Conservation (phyloP, 2,888 invertebrate species). For the Eupithecia tripunctaria region DNA sequence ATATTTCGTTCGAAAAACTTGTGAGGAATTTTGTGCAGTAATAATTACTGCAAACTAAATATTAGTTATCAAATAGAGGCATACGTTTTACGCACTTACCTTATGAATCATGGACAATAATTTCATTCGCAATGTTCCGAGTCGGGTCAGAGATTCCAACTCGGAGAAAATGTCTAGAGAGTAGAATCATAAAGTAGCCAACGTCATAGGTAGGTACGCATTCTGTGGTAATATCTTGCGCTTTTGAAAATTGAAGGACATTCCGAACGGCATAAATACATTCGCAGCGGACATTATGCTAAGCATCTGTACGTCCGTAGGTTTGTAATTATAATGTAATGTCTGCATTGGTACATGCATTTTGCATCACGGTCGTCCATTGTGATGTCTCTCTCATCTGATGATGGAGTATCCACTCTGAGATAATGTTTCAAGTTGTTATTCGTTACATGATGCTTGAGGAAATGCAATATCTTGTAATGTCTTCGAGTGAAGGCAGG, state of each 20-base stretch:
- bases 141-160: neutral
- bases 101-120: neutral
- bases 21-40: too few relatives aligned
- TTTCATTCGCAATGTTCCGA: neutral
- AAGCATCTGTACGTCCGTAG: conserved; percentile 16
- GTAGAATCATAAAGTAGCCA: neutral
- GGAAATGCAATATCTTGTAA: neutral
- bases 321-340: conserved; percentile 35
- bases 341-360: conserved; percentile 30
- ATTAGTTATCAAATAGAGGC: neutral
- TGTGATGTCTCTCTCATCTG: conserved; percentile 29
- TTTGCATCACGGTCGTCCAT: conserved; percentile 31
- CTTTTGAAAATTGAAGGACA: conserved; percentile 29
- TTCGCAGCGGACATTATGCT: conserved; percentile 33
- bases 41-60: too few relatives aligned
- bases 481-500: conserved; percentile 1
- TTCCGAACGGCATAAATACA: conserved; percentile 30
- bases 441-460: conserved; percentile 3
- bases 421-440: conserved; percentile 10
- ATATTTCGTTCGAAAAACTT: too few relatives aligned
- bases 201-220: neutral
- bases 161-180: conserved; percentile 2
- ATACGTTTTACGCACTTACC: neutral
- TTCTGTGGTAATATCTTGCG: conserved; percentile 5
- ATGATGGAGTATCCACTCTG: conserved; percentile 9